Evolutionary conservation across 2,797 vertebrate genomes (phyloP).

Genomic region (Ctenosaura bakeri): DNA sequence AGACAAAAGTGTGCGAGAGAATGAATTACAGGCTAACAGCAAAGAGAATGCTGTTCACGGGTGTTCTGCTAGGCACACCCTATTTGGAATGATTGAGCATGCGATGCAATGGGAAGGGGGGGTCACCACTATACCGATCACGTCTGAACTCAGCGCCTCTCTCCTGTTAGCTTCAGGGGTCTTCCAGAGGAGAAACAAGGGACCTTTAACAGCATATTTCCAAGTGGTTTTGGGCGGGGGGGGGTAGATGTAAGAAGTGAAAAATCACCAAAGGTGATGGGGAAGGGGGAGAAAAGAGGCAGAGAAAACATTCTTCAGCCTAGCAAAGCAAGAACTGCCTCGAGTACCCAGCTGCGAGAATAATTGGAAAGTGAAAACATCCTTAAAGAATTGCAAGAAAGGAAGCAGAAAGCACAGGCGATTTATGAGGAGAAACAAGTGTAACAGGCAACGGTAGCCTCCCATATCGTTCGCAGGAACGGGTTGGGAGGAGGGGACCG

Average conservation of each 20-base stretch:
- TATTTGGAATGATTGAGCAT: neutral
- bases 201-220: neutral
- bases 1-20: conserved; percentile 35
- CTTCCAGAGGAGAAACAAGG: neutral
- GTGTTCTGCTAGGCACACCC: neutral
- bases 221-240: neutral
- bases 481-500: neutral
- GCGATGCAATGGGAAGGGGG: neutral
- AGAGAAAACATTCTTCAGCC: conserved; percentile 8
- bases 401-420: neutral
- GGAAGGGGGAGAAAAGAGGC: too few species aligned
- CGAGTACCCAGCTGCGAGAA: conserved; percentile 41
- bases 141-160: conserved; percentile 3
- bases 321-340: neutral
- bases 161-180: neutral
- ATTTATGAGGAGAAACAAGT: neutral
- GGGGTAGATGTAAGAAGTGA: neutral
- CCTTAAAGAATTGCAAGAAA: neutral
- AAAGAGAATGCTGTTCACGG: neutral
- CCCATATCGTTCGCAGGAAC: too few species aligned
- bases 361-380: conserved; percentile 59
- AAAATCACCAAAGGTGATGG: neutral
- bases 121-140: neutral
- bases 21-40: neutral
- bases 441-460: too few species aligned